Conservation (phyloP, 2,113 vertebrate genomes). For the Ictalurus furcatus region DNA sequence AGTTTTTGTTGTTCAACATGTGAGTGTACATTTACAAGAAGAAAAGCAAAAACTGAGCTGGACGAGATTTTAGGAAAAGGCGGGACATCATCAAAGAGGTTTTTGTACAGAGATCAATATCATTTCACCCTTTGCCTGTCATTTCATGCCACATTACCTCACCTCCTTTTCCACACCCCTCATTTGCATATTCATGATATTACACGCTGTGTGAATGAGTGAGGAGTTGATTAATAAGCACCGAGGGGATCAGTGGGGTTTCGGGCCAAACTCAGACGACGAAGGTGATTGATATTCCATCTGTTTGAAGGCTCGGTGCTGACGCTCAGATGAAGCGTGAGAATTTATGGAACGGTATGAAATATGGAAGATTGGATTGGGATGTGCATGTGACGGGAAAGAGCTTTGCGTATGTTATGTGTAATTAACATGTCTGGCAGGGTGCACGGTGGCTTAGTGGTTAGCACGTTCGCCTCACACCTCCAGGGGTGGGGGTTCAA, state of each 20-base stretch:
- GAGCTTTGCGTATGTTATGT: background rate
- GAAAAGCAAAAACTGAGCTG: background rate
- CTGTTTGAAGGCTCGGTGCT: background rate
- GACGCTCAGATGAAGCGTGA: background rate
- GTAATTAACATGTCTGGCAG: background rate
- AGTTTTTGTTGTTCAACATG: background rate
- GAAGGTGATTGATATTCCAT: background rate
- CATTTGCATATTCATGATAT: constrained; percentile 45
- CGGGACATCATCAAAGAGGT: background rate
- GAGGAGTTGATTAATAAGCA: constrained; percentile 2
- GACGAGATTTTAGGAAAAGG: background rate
- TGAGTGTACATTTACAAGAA: background rate
- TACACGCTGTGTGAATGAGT: background rate
- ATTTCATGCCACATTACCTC: constrained; percentile 34
- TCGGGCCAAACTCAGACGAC: background rate
- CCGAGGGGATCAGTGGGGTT: background rate
- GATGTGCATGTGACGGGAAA: background rate
- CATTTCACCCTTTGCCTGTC: constrained; percentile 17
- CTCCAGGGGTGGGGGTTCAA: no score
- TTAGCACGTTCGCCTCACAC: no score
- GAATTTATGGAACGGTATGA: background rate
- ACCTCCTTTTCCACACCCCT: background rate
- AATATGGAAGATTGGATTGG: background rate
- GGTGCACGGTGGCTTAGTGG: no score
- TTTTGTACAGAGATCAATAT: background rate